Evolutionary conservation across 23 tunicate species (phyloP), one percentile per base, ranked within the genome.

Genomic region (Trididemnum nubilum): DNA sequence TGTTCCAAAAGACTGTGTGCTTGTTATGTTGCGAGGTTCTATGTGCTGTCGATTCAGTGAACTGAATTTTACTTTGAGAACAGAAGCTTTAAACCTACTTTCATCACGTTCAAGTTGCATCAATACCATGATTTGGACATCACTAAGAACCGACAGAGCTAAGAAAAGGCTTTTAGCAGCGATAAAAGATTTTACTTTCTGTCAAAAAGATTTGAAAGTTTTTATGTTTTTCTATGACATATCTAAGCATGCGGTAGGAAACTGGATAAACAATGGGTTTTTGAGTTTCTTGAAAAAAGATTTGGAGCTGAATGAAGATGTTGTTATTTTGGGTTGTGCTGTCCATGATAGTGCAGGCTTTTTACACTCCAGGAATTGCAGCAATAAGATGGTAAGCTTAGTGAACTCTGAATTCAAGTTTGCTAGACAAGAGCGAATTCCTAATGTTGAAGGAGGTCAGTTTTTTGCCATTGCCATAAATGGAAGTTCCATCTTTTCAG

Each of bases 301-400:
- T 2, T 54, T 77, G 65, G 31, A 51, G 2, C 23, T 33, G 2
- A 23, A 31, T 24, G 54, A 28, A 5, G 36, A 33, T 54, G 81
- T 57, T 30, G 81, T 77, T 54, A 57, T 77, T 29, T 52, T 77
- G 23, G 81, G 81, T 2, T 77, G 81, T 54, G 81, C 66, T 29
- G 12, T 77, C 19, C 38, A 77, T 30, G 66, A 77, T 57, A 33
- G n/a, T 33, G 9, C 33, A 2, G 79, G 79, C 31, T 19, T 73
- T n/a, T 9, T 39, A 2, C 60, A 73, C 79, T 57, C 81, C 40
- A 29, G n/a, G 30, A 77, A 32, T 29, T 54, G 67, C 31, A 57
- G 67, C 18, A 54, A 77, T 33, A 27, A 28, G 3, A 7, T 77
- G 65, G 26, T 77, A 12, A 77, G 66, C 29, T 51, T 77, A 4